Evolutionary conservation across 1,140 invertebrate genomes (phyloP), one percentile per base, ranked within the genome.

Genomic region (Streblospio benedicti): DNA sequence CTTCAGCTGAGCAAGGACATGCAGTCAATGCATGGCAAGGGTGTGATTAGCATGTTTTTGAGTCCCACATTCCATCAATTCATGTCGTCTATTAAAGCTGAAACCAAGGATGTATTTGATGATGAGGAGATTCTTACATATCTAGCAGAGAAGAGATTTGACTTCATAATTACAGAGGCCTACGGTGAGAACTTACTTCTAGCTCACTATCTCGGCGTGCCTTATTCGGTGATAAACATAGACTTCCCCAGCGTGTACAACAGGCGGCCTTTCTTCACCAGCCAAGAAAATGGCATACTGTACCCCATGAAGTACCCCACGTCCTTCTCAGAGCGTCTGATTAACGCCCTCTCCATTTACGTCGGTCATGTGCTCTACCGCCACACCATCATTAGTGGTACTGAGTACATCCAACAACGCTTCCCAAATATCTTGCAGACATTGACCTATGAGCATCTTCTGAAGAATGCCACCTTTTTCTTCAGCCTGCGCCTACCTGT

Each of bases 191-290:
- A 49, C 47, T 51, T 45, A 16, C 20, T 59, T 23, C 57, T 59
- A 25, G 57, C 33, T 20, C 45, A 59, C 47, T 59, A 51, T 33
- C 57, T 59, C 32, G 45, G 33, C 28, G 32, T 59, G 16, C 57
- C 49, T 16, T 59, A 51, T 30, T 49, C 33, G 1, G 18, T 59
- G 25, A 50, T 59, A 27, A 51, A 45, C 20, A 59, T 49, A 4
- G 57, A 49, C 16, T 49, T 59, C 57, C 6, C 57, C 57, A 27
- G 50, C 57, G 18, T 59, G 52, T 44, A 31, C 52, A 18, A 45
- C 57, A 23, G 45, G 45, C n/a, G 25, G 45, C 25, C 32, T 35
- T 25, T 27, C 57, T n/a, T 31, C 57, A 4, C 52, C 25, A 23
- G 52, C 49, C 12, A n/a, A 45, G 28, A 23, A 52, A 18, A 59